Conservation (phyloP, 2,888 invertebrate genomes). For the Lycophotia porphyrea region DNA sequence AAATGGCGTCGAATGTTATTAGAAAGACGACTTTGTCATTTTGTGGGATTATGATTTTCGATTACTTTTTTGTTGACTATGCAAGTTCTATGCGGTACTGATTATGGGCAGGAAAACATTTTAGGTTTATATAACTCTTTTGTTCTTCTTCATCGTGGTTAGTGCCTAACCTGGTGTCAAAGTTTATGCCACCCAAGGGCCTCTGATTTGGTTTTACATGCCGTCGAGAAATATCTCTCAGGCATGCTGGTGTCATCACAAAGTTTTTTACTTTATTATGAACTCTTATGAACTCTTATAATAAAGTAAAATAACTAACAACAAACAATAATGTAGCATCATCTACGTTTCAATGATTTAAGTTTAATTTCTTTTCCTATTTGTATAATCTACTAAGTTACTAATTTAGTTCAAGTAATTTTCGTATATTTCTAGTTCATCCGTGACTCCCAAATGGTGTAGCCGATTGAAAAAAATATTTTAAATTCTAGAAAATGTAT, state of each 20-base stretch:
- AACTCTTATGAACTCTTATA: too few relatives aligned
- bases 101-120: background rate
- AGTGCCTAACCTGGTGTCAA: too few relatives aligned
- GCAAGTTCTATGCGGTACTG: background rate
- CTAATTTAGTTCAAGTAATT: background rate
- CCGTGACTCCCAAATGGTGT: background rate
- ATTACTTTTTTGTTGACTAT: background rate
- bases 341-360: background rate
- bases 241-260: too few relatives aligned
- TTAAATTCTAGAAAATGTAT: conserved; percentile 7
- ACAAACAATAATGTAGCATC: background rate
- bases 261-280: too few relatives aligned
- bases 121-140: background rate
- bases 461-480: conserved; percentile 2
- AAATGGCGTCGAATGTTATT: conserved; percentile 44
- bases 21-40: conserved; percentile 22
- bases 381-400: background rate
- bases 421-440: background rate
- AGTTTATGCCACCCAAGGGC: too few relatives aligned
- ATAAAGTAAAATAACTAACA: background rate
- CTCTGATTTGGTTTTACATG: too few relatives aligned
- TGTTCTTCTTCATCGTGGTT: too few relatives aligned
- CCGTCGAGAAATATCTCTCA: too few relatives aligned
- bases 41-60: background rate
- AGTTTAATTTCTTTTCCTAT: background rate